Base-by-base conservation (phyloP, 2,888 invertebrate genomes). In the Heliconius cydno region DNA sequence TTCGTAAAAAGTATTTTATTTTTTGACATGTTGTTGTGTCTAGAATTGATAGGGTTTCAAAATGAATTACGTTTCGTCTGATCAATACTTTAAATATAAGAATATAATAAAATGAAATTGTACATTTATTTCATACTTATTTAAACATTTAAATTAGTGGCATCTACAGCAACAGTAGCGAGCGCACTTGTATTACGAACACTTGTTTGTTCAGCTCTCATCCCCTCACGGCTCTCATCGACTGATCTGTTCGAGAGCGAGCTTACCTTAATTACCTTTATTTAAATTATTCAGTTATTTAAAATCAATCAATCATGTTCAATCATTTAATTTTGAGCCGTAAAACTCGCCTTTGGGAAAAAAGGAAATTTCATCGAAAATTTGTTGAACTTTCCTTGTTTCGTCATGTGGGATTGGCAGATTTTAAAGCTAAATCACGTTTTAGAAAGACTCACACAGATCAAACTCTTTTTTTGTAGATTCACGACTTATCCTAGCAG, bases 261-360 rank as follows among this genome's bases (percentile, higher is more conserved):
- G 38, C 25, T 41, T 25, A 38, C 38, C 41, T 41, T 70, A 41
- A 57, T 73, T 60, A 57, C 22, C 34, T 73, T 73, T 57, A 73
- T 73, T 73, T 57, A 73, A 72, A 60, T 60, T 30, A 73, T 73
- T 73, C 57, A 73, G 10, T 57, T 57, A 57, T 52, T 72, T 68
- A n/a, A 38, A 38, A 38, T 68, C 68, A 68, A 38, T 68, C 68
- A 38, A 38, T 25, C 65, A 25, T 25, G 22, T 68, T 30, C 57
- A 73, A 73, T 71, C n/a, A 57, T 57, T 57, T 46, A 30, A 30
- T 57, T 73, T 57, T 52, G 30, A 57, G 34, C 57, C 34, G 22
- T 57, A 28, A 52, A 71, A 30, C 57, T 34, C 13, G 71, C 46
- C 22, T 9, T 67, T 10, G 15, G 28, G 34, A n/a, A n/a, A 38